Evolutionary conservation across 2,888 invertebrate species (phyloP), one percentile per base, ranked within the genome.

Genomic region (Lithophane leautieri): DNA sequence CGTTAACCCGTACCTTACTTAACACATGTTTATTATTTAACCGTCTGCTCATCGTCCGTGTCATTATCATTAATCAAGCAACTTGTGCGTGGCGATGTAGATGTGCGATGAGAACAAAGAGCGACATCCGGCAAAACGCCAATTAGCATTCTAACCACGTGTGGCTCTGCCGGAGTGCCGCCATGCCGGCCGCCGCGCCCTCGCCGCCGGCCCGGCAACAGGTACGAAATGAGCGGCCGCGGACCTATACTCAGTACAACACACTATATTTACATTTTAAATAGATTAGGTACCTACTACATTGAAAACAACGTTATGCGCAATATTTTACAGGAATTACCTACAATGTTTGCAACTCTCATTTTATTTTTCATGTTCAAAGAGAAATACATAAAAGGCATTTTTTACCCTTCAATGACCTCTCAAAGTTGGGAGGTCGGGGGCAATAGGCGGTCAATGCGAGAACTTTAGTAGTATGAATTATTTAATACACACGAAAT

Each of bases 131-230:
- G 92, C 86, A 89, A 85, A 84, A 83, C 87, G 86, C 81, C 89
- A 89, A 90, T 94, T 93, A 90, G 88, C 89, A 95, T 93, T 92
- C 94, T 86, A 73, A 79, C 74, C 94, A 93, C 93, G 94, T 89
- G 86, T 86, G 81, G 70, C 42, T 42, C 54, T 56, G 76, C 40
- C 78, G 79, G 83, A 77, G 76, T 42, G 52, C 81, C 61, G 78
- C 34, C 1, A 3, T 34, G 34, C 34, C 34, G 34, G 34, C 11
- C 52, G 56, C 63, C n/a, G 44, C 77, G 62, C n/a, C n/a, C n/a
- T n/a, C n/a, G n/a, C n/a, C 86, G 73, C 54, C 84, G 87, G 73
- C 83, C 78, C 87, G 85, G 91, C 93, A 92, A 92, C 93, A 93
- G 92, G 92, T 92, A 91, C 74, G 52, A 56, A 69, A 68, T 78